Evolutionary conservation across 2,888 invertebrate species (phyloP), one percentile per base, ranked within the genome.

Genomic region (Desoria tigrina): DNA sequence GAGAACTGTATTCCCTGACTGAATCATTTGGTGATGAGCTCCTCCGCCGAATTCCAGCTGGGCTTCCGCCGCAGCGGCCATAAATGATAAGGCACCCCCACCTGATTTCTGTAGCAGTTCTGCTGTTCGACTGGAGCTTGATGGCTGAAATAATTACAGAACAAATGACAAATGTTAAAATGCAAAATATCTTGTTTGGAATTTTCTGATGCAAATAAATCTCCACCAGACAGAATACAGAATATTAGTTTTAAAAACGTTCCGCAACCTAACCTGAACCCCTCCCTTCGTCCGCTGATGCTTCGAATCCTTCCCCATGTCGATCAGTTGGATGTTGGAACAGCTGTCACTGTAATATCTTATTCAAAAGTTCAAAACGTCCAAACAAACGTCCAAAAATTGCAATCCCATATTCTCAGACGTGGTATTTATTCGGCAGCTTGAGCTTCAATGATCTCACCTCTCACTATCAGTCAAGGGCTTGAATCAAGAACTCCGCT

Each of bases 71-170:
- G 63, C 63, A 2, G 67, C 67, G 21, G 63, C 60, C n/a, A 67
- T 59, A 37, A 67, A 67, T 1, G 66, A 55, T 18, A 61, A 51
- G 11, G 58, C 56, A 4, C 66, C 67, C n/a, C 65, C 71, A n/a
- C 62, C 65, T 18, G 66, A 45, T 27, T 68, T 81, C 49, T 85
- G 86, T 42, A 94, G 82, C 21, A 92, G 82, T 78, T 92, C 90
- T 0, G 94, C 94, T 79, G 92, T 92, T 59, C 94, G 86, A 16
- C 92, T 90, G 79, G 94, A 94, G 79, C 88, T 94, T 23, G 94
- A 92, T 1, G 94, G 94, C 94, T 95, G 9, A 42, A 7, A 45
- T 82, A 75, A 65, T 58, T 68, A 65, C 56, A 65, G 32, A 16
- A 21, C 55, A 56, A 59, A 60, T 42, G 50, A n/a, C 45, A 45